Evolutionary conservation across 2,113 vertebrate genomes (phyloP).

Genomic region (Vidua macroura): DNA sequence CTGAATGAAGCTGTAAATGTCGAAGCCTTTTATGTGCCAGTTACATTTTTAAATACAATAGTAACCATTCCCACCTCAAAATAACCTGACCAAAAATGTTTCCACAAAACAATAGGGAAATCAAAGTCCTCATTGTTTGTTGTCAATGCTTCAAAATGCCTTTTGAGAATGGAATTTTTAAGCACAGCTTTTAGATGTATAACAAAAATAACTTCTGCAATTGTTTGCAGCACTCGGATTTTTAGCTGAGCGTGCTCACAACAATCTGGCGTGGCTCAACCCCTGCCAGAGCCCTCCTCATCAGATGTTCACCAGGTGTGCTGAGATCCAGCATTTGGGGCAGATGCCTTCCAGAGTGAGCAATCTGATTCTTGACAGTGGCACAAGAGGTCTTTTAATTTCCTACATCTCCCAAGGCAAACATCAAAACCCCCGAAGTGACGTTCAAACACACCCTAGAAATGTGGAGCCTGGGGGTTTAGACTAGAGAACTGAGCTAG

Average conservation of each 20-base stretch:
- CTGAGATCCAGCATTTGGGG: not conserved
- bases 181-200: not conserved
- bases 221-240: accelerated
- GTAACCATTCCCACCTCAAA: not conserved
- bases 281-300: not conserved
- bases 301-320: not conserved
- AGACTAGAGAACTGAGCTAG: not conserved
- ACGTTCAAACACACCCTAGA: accelerated
- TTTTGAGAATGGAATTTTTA: not conserved
- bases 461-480: not conserved
- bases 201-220: not conserved
- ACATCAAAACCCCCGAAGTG: not conserved
- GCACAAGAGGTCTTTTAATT: not conserved
- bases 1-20: not conserved
- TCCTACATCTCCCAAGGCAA: not conserved
- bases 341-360: not conserved
- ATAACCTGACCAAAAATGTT: not conserved
- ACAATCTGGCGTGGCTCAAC: not conserved
- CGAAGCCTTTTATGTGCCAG: not conserved
- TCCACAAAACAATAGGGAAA: not conserved
- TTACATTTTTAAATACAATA: not conserved
- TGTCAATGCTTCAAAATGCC: not conserved
- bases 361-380: not conserved
- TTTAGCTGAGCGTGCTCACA: not conserved
- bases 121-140: not conserved